phyloP scores from a whole-genome alignment of 2,797 vertebrate species.

The Chiroxiphia lanceolata region DNA sequence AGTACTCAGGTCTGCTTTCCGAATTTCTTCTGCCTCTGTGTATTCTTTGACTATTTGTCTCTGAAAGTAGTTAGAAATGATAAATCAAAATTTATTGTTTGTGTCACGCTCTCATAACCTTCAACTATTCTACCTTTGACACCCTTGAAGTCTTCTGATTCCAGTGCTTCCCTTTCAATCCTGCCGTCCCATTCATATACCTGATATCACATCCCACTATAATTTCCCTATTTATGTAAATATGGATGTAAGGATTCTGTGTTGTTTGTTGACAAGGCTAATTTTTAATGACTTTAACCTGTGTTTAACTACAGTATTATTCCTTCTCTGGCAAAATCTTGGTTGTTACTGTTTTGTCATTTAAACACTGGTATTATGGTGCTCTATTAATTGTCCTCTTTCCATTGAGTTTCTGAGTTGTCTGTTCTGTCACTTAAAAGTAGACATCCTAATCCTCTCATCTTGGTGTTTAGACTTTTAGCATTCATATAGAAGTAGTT shows the following conservation, averaged over 20 bases:
- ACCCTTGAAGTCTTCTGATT: background rate
- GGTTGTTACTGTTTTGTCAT: background rate
- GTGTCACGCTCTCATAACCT: accelerated
- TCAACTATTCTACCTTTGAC: background rate
- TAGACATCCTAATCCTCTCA: background rate
- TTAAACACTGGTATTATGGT: background rate
- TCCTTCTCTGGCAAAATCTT: background rate
- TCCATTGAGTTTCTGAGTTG: background rate
- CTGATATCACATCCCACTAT: accelerated
- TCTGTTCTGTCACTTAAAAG: background rate
- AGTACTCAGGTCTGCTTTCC: background rate
- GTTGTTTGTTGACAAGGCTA: background rate
- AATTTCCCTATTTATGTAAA: background rate
- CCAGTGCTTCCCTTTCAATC: background rate
- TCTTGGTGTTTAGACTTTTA: background rate
- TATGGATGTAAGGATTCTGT: background rate
- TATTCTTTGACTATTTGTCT: background rate
- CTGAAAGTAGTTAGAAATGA: background rate
- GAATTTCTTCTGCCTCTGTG: background rate
- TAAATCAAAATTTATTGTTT: background rate
- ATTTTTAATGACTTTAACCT: background rate
- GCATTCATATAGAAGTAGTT: background rate
- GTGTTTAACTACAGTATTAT: background rate
- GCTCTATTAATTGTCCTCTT: background rate
- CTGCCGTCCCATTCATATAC: accelerated